Evolutionary conservation across 2,797 vertebrate species (phyloP).

Genomic region (Diceros bicornis): DNA sequence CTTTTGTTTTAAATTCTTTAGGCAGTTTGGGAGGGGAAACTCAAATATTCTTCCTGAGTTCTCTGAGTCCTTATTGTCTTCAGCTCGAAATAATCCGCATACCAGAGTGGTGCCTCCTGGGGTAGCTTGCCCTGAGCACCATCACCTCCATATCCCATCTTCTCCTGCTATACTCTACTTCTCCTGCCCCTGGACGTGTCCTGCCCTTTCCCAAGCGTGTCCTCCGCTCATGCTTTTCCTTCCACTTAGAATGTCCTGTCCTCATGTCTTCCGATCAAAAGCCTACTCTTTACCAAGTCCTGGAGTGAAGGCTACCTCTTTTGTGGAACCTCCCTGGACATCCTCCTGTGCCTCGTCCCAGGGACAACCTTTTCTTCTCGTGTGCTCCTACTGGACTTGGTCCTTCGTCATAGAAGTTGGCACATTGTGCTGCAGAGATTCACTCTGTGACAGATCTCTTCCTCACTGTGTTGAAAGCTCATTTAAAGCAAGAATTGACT

Average conservation of each 20-base stretch:
- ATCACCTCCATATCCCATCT: background rate
- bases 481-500: background rate
- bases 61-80: no score
- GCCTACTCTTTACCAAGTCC: background rate
- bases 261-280: background rate
- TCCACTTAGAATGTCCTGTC: background rate
- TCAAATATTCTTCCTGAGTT: no score
- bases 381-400: background rate
- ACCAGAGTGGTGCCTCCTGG: no score
- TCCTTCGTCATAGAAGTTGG: background rate
- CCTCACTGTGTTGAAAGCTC: background rate
- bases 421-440: background rate
- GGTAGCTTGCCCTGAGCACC: no score
- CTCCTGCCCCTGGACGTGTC: fast-evolving
- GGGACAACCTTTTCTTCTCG: background rate
- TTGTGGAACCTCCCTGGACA: background rate
- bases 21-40: no score
- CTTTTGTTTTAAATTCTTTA: no score
- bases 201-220: background rate
- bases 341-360: background rate
- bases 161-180: background rate
- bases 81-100: no score
- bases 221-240: background rate
- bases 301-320: background rate
- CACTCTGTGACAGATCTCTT: background rate